These are phyloP conservation scores for zebrafish (Danio rerio) DNA, from an alignment of 2,113 vertebrate genomes.

Conservation along the genomic window DNA sequence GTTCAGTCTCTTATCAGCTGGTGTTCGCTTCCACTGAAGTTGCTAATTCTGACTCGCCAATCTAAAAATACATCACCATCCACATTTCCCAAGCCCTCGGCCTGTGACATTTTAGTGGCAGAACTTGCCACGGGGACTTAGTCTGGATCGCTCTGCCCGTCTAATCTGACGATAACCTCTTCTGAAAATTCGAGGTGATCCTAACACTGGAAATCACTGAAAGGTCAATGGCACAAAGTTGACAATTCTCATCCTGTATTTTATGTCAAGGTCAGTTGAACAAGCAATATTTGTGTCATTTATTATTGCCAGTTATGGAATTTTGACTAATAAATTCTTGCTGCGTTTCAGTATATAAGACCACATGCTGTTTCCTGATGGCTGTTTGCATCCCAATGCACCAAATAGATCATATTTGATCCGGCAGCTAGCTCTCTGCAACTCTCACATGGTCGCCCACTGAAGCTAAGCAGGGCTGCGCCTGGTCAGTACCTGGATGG, in stretches of 20 bases:
- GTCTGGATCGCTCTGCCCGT: slow-evolving; percentile 29
- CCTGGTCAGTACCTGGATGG: no score
- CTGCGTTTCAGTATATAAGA: no score
- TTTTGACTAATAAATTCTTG: no score
- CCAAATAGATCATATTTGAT: no score
- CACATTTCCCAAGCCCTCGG: slow-evolving; percentile 13
- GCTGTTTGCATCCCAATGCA: no score
- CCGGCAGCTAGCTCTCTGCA: no score
- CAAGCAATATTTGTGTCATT: no score
- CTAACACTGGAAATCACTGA: slow-evolving; percentile 64
- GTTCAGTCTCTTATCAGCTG: slow-evolving; percentile 21
- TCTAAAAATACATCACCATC: slow-evolving; percentile 21
- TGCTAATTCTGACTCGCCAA: not conserved
- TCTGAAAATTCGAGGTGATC: slow-evolving; percentile 73
- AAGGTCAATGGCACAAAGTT: slow-evolving; percentile 65
- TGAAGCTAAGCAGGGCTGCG: no score
- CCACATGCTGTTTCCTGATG: no score
- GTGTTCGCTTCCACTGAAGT: not conserved
- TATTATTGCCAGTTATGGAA: no score
- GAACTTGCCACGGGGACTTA: slow-evolving; percentile 67
- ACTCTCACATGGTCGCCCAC: no score
- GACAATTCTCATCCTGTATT: slow-evolving; percentile 17
- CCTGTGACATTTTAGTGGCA: slow-evolving; percentile 68
- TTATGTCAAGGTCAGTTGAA: not conserved
- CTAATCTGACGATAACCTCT: slow-evolving; percentile 72